Conservation (phyloP, 2,797 vertebrate genomes). For the Podargus strigoides region DNA sequence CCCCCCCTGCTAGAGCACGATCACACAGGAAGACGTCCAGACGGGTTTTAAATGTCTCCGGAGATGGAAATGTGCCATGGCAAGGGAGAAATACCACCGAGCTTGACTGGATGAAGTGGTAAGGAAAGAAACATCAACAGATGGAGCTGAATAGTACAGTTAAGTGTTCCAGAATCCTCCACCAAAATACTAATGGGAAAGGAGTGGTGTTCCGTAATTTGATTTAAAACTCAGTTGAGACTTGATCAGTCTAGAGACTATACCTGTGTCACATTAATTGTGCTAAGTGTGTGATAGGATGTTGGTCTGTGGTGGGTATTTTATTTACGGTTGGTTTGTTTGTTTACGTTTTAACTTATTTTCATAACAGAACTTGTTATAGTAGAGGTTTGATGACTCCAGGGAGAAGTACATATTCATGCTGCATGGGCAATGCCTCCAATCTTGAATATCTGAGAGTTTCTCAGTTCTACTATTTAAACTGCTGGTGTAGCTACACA, state of each 20-base stretch:
- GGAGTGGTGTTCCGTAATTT: background rate
- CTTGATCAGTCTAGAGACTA: background rate
- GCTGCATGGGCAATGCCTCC: background rate
- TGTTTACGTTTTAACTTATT: background rate
- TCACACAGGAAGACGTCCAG: too few relatives aligned
- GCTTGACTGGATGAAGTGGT: background rate
- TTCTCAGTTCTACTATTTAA: background rate
- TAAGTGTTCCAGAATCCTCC: background rate
- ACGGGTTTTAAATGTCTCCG: too few relatives aligned
- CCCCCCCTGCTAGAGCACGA: too few relatives aligned
- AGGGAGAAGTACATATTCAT: background rate
- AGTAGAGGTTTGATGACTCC: background rate
- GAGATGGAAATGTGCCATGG: background rate
- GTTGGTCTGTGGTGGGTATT: background rate
- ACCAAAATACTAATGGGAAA: background rate
- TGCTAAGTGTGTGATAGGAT: background rate
- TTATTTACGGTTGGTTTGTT: background rate
- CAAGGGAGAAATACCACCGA: background rate
- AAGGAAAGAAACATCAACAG: background rate
- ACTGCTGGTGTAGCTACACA: background rate
- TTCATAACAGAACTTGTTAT: background rate
- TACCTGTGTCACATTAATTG: background rate
- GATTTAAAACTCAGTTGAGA: background rate
- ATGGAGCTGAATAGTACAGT: background rate
- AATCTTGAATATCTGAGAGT: background rate